These are phyloP conservation scores for Odontophorus gujanensis DNA, from an alignment of 2,113 vertebrate species.

Conservation along the genomic window DNA sequence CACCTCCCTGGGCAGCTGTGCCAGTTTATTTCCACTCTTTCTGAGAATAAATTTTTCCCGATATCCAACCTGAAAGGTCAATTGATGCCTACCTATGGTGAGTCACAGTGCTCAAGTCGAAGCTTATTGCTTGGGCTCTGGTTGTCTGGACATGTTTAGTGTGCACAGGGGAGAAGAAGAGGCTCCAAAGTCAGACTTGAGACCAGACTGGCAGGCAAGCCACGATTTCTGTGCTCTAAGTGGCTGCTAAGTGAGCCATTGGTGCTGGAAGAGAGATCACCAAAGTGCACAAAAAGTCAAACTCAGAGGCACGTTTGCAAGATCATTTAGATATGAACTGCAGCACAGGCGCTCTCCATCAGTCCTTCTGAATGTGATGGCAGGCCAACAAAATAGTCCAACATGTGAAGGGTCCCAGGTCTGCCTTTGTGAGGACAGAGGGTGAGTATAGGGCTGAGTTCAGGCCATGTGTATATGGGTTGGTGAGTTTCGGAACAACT, in stretches of 20 bases:
- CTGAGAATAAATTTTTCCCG: no score
- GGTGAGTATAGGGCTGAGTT: background rate
- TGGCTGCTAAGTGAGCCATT: background rate
- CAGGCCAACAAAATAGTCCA: background rate
- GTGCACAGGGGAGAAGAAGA: background rate
- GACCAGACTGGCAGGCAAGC: background rate
- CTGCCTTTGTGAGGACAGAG: background rate
- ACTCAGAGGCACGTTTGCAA: background rate
- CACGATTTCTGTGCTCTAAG: background rate
- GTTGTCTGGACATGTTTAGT: background rate
- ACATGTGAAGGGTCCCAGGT: background rate
- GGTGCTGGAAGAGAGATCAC: background rate
- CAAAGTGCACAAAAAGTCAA: background rate
- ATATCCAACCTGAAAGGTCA: background rate
- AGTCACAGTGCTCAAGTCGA: background rate
- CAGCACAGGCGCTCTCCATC: background rate
- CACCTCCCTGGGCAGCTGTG: no score
- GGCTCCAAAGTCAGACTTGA: background rate
- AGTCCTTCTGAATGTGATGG: background rate
- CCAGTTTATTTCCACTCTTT: no score
- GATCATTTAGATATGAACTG: background rate
- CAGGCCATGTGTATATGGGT: background rate
- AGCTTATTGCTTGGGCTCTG: fast-evolving
- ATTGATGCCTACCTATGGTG: background rate
- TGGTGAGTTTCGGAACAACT: background rate